Percentiles rank a stretch among this genome's conserved stretches.
Evolutionary conservation across 2,113 vertebrate genomes (phyloP).

Genomic region (Tretioscincus oriximinensis): DNA sequence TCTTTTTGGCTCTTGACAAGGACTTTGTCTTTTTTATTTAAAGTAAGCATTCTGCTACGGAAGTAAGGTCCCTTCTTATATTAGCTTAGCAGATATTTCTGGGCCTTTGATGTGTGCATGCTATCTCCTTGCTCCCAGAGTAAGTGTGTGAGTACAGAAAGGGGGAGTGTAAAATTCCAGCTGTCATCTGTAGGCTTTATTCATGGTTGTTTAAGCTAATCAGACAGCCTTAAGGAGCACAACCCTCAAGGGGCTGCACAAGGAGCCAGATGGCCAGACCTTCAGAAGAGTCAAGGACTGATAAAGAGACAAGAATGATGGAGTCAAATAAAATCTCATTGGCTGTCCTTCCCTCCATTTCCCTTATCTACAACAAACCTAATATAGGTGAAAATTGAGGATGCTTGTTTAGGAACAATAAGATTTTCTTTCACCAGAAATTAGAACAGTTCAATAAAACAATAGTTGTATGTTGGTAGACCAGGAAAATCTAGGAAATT

Average conservation of each 20-base stretch:
- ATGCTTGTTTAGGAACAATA: background rate
- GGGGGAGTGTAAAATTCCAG: background rate
- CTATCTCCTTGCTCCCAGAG: background rate
- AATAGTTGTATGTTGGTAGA: background rate
- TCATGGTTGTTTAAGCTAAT: slow-evolving; percentile 11
- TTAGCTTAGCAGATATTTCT: background rate
- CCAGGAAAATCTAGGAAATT: no score
- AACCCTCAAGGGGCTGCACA: background rate
- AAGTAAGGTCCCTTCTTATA: background rate
- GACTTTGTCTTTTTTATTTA: background rate
- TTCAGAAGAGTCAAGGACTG: background rate
- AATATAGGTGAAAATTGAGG: no score
- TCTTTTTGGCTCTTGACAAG: background rate
- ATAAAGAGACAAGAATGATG: background rate
- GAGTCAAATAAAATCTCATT: background rate
- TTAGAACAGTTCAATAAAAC: background rate
- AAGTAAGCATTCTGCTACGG: background rate
- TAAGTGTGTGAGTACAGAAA: background rate
- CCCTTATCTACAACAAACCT: background rate
- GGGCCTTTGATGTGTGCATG: background rate
- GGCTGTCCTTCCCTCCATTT: background rate
- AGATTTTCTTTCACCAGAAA: background rate
- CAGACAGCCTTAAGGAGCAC: background rate
- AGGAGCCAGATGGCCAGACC: slow-evolving; percentile 12
- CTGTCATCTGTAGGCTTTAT: background rate